These are phyloP conservation scores for Chaenodraco wilsoni DNA, from an alignment of 2,797 vertebrate species.

Conservation along the genomic window DNA sequence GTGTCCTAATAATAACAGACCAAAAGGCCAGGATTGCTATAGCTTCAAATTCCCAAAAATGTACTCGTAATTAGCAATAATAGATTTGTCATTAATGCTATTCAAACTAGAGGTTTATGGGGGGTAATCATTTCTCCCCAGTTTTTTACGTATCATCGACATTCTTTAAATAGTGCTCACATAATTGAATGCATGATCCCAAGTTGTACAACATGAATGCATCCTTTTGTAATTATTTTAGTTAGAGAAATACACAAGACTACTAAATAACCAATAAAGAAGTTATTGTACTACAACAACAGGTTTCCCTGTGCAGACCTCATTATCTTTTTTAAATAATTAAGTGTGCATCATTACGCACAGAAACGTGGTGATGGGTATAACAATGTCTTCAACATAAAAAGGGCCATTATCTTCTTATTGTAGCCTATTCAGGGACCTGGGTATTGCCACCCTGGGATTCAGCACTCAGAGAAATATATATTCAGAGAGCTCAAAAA, in stretches of 20 bases:
- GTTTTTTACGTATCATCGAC: no score
- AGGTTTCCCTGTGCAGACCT: conserved; percentile 4
- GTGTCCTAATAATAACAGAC: conserved; percentile 4
- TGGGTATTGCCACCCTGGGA: conserved; percentile 4
- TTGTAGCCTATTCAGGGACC: background rate
- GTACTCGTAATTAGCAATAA: conserved; percentile 19
- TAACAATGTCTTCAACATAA: conserved; percentile 2
- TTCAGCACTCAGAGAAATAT: conserved; percentile 1
- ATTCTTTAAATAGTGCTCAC: background rate
- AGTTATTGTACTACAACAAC: background rate
- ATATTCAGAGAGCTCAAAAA: conserved; percentile 9
- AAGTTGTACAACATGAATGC: conserved; percentile 2
- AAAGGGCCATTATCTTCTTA: conserved; percentile 20
- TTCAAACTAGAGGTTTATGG: conserved; percentile 7
- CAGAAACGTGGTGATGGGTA: conserved; percentile 1
- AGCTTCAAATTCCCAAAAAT: conserved; percentile 9
- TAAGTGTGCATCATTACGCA: conserved; percentile 11
- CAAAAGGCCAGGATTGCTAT: background rate
- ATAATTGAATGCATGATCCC: background rate
- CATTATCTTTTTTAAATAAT: conserved; percentile 15
- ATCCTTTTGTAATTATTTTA: conserved; percentile 4
- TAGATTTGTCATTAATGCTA: background rate
- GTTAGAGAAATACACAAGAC: conserved; percentile 9
- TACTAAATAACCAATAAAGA: conserved; percentile 9
- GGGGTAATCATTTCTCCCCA: background rate